A percentile compares a stretch with the other conserved stretches of the same genome.
phyloP scores from a whole-genome alignment of 2,113 vertebrate species.

The Lophius piscatorius region DNA sequence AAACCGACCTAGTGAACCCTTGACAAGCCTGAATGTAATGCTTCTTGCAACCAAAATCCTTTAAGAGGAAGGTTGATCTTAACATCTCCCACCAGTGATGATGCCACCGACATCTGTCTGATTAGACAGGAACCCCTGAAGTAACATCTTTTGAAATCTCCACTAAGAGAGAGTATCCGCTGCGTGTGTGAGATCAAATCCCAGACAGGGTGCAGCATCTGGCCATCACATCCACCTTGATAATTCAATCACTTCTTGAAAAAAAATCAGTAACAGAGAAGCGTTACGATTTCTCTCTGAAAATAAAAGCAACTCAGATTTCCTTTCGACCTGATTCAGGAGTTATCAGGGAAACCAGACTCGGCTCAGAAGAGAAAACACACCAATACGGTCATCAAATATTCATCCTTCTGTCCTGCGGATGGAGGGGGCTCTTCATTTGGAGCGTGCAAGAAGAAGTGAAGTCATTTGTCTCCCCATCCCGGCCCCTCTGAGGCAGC shows the following conservation, averaged over 20 bases:
- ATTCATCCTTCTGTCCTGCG: constrained; percentile 54
- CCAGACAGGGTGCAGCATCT: constrained; percentile 23
- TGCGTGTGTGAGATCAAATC: not conserved
- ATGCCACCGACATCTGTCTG: too few species aligned
- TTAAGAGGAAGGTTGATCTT: too few species aligned
- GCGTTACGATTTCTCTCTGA: constrained; percentile 38
- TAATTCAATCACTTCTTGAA: constrained; percentile 62
- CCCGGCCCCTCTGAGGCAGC: constrained; percentile 32
- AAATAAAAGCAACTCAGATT: constrained; percentile 48
- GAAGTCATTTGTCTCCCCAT: constrained; percentile 34
- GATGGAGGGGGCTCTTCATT: constrained; percentile 30
- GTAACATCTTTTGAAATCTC: not conserved
- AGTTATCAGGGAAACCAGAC: constrained; percentile 40
- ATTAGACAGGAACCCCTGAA: too few species aligned
- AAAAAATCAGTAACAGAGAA: constrained; percentile 38
- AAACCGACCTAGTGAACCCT: too few species aligned
- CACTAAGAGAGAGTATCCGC: not conserved
- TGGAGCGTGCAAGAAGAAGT: constrained; percentile 23
- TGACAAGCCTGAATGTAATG: too few species aligned
- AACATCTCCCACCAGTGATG: too few species aligned
- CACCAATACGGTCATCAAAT: constrained; percentile 62
- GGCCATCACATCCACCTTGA: constrained; percentile 47
- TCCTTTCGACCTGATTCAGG: constrained; percentile 62
- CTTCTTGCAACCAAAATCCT: too few species aligned
- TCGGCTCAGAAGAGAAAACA: constrained; percentile 13